Base-by-base conservation (phyloP, 2,888 invertebrate species). In the Sycophila texana region DNA sequence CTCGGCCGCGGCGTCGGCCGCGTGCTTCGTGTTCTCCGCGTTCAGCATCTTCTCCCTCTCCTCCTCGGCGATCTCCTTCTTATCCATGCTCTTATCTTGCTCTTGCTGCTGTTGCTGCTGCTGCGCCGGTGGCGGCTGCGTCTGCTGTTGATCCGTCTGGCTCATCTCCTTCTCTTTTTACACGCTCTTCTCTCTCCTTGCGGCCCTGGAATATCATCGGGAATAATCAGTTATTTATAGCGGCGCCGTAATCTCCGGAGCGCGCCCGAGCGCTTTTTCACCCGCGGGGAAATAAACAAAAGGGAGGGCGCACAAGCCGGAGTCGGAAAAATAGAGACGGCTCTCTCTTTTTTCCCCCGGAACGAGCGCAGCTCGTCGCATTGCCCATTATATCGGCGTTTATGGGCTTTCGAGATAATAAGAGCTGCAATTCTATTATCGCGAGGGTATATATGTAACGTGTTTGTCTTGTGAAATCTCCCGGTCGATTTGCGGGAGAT, bases 11-110 rank as follows among this genome's bases (percentile, higher is more conserved):
- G 92, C 92, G 22, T 90, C 88, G 68, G 87, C 88, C 22, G 87
- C 86, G 81, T 91, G 91, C 78, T 91, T 91, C 86, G 93, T 93
- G 84, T 93, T 93, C 84, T 94, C 94, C 53, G 91, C 92, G 88
- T 94, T 94, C 86, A 93, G 86, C 91, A 92, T 91, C 86, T 95
- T 95, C 74, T 94, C 92, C 83, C 92, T 91, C 85, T 93, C 93
- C 80, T 88, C 89, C 60, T 88, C 87, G 13, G 88, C 89, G 68
- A 89, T 90, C 82, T 89, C 89, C 80, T 87, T 90, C 85, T 89
- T 91, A 83, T 90, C 91, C 88, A 88, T 87, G 70, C 87, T 85
- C 74, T 86, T 84, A 74, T 86, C 83, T 77, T 82, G 81, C 63
- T 87, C 86, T 65, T 84, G 83, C 18, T 84, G 84, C 79, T 85